Conservation (phyloP, 2,113 vertebrate species). For the Onychostoma macrolepis region DNA sequence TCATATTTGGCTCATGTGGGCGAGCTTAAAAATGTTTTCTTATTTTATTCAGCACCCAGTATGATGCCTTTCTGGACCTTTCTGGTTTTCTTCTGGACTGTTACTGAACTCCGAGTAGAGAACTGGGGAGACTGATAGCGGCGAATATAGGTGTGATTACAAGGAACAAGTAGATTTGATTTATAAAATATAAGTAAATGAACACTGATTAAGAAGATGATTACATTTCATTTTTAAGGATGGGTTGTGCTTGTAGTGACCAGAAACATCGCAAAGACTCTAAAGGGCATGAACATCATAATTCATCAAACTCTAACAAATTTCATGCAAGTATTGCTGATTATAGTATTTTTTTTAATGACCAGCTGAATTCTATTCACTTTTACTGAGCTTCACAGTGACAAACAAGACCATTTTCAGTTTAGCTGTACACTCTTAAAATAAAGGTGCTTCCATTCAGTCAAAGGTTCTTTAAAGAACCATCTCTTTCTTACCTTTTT, state of each 20-base stretch:
- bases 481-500: too few species aligned
- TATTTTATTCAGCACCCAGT: constrained; percentile 47
- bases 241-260: constrained; percentile 76
- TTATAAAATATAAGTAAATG: neutral
- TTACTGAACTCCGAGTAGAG: constrained; percentile 30
- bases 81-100: constrained; percentile 34
- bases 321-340: constrained; percentile 50
- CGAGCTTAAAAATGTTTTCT: neutral
- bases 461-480: too few species aligned
- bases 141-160: constrained; percentile 27
- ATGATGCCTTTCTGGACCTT: constrained; percentile 58
- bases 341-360: neutral
- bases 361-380: neutral
- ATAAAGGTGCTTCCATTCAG: too few species aligned
- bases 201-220: neutral
- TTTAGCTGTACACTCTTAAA: too few species aligned
- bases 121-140: constrained; percentile 59
- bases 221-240: constrained; percentile 60
- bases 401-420: neutral
- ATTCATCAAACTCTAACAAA: constrained; percentile 12
- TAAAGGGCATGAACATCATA: constrained; percentile 8
- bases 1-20: neutral
- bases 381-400: neutral
- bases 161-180: neutral
- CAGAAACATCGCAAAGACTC: constrained; percentile 56